A percentile compares a stretch with the other conserved stretches of the same genome.
phyloP scores from a whole-genome alignment of 2,888 invertebrate genomes.

The Leptopilina syphax region DNA sequence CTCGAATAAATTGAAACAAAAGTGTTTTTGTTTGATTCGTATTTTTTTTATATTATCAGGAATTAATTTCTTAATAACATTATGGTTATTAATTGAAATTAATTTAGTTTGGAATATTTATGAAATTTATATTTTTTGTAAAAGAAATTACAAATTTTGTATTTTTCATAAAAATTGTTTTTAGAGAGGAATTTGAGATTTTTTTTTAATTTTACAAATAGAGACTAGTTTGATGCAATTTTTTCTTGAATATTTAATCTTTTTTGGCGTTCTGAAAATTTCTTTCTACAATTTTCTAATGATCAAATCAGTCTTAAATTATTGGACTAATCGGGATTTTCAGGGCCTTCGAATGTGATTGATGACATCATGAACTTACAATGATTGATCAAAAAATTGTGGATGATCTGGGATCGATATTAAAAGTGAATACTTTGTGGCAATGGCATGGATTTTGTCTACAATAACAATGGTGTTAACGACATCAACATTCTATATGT shows the following conservation, averaged over 20 bases:
- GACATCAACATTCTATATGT: conserved; percentile 53
- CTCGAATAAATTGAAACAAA: conserved; percentile 43
- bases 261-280: conserved; percentile 28
- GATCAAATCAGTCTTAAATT: conserved; percentile 58
- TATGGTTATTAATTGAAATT: too few species aligned
- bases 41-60: background rate
- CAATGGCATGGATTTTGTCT: conserved; percentile 55
- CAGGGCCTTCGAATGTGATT: conserved; percentile 71
- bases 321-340: conserved; percentile 71
- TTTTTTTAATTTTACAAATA: background rate
- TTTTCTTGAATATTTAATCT: background rate
- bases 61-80: too few species aligned
- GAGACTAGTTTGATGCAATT: conserved; percentile 7
- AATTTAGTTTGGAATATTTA: too few species aligned
- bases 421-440: conserved; percentile 57
- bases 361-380: conserved; percentile 68
- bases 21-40: conserved; percentile 42
- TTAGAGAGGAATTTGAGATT: too few species aligned
- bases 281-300: conserved; percentile 41
- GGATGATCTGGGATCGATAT: conserved; percentile 55
- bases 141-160: too few species aligned
- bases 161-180: too few species aligned
- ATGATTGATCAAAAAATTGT: conserved; percentile 63
- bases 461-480: conserved; percentile 47
- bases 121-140: too few species aligned